These are phyloP conservation scores for Hemiscyllium ocellatum DNA, from an alignment of 2,113 vertebrate species.

Conservation along the genomic window DNA sequence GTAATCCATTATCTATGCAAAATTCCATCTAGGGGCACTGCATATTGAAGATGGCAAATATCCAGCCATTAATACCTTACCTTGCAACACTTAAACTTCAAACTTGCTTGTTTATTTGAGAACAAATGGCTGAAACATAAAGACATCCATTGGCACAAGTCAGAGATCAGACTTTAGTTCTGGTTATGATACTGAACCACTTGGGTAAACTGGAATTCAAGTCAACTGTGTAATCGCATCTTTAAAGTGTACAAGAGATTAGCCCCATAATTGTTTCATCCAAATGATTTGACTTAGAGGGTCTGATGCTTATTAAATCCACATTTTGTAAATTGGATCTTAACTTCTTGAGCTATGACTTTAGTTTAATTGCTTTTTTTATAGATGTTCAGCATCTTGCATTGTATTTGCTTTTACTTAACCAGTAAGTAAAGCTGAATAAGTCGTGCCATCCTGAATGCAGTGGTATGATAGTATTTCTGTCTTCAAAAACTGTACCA, in stretches of 20 bases:
- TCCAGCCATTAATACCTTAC: slow-evolving; percentile 7
- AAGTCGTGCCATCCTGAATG: neutral
- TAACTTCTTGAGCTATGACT: neutral
- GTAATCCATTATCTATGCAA: slow-evolving; percentile 21
- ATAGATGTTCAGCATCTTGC: neutral
- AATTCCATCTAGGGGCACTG: slow-evolving; percentile 1
- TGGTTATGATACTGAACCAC: neutral
- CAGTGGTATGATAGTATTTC: neutral
- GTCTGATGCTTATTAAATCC: neutral
- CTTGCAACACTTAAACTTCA: neutral
- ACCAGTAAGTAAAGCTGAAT: neutral
- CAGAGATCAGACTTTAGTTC: neutral
- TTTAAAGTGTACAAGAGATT: neutral
- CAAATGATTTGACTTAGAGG: neutral
- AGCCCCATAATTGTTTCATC: neutral
- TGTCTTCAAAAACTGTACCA: neutral
- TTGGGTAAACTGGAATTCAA: neutral
- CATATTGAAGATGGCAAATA: neutral
- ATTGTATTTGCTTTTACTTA: neutral
- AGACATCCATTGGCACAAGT: neutral
- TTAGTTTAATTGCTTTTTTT: neutral
- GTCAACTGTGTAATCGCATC: neutral
- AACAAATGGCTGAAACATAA: neutral
- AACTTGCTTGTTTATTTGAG: slow-evolving; percentile 4
- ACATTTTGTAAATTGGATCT: neutral